A percentile compares a stretch with the other conserved stretches of the same genome.
Conservation (phyloP, 2,797 vertebrate genomes). For the Austrolebias charrua region DNA sequence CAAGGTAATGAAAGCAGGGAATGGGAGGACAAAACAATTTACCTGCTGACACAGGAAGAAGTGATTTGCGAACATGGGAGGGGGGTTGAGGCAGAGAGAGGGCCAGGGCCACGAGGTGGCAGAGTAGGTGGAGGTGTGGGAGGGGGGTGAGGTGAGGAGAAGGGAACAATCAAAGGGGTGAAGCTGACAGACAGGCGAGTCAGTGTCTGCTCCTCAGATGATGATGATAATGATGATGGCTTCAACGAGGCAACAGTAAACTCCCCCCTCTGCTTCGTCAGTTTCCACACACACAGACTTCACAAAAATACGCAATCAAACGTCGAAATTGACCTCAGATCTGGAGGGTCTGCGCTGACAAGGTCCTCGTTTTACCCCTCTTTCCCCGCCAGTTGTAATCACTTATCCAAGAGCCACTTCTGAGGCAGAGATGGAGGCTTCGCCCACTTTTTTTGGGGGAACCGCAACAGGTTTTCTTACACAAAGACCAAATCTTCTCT, state of each 20-base stretch:
- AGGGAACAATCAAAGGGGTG: conserved; percentile 34
- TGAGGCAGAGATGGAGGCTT: conserved; percentile 41
- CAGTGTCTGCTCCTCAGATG: conserved; percentile 70
- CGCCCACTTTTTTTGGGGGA: conserved; percentile 60
- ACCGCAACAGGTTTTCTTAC: conserved; percentile 73
- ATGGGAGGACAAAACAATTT: conserved; percentile 99
- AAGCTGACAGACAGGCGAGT: conserved; percentile 54
- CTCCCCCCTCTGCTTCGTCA: conserved; percentile 30
- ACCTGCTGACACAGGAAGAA: conserved; percentile 95
- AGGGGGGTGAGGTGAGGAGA: conserved; percentile 23
- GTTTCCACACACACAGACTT: conserved; percentile 18
- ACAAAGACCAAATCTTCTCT: conserved; percentile 49
- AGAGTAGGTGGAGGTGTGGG: no score
- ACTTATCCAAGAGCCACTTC: conserved; percentile 73
- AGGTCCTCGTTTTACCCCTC: conserved; percentile 71
- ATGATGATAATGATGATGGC: conserved; percentile 62
- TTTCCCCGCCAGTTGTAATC: conserved; percentile 75
- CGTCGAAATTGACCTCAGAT: conserved; percentile 80
- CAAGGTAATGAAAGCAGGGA: conserved; percentile 99
- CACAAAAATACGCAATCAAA: conserved; percentile 74
- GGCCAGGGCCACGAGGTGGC: conserved; percentile 61
- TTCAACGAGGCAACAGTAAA: conserved; percentile 57
- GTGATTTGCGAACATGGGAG: conserved; percentile 94
- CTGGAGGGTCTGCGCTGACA: conserved; percentile 75
- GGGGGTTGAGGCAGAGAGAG: conserved; percentile 66